Base-by-base conservation (phyloP, 2,888 invertebrate genomes). In the Diabrotica balteata region DNA sequence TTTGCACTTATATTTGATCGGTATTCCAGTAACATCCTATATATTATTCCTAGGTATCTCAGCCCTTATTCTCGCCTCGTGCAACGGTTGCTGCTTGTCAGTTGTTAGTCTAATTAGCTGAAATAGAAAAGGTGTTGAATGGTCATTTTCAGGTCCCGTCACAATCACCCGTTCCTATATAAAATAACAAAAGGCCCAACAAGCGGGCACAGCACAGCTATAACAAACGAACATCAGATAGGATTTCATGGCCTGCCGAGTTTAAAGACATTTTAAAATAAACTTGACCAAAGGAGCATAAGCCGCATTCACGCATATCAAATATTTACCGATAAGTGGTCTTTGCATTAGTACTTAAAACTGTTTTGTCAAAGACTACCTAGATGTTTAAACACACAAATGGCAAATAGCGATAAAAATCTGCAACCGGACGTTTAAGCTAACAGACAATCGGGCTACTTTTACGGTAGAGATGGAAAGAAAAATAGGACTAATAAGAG, bases 241-340 rank as follows among this genome's bases (percentile, higher is more conserved):
- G 65, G 58, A 71, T 73, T 75, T 71, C 72, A 68, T 72, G 73
- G 72, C 67, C 68, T 73, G 66, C 66, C 68, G 72, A 74, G 67
- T 60, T 70, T 63, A 59, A 72, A 73, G 61, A 59, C 61, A 69
- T 74, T 73, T 74, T 57, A 74, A 32, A 75, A 74, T 66, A 73
- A 73, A 73, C 72, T 68, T 69, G 58, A 67, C 72, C 65, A 70
- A 72, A 70, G 72, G 67, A 53, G 54, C 63, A 70, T 71, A 69
- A 72, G 63, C 71, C 69, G 71, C 71, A 68, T 71, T 73, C 72
- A 76, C 73, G 73, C 72, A 76, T 68, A 66, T 77, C 72, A 77
- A 79, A 79, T 79, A 79, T 79, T 79, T 77, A 72, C 77, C 73
- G 76, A 77, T 78, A 78, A 54, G 78, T 78, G 75, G 78, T 74